These are phyloP conservation scores for Cyprinella venusta DNA, from an alignment of 2,797 vertebrate species.

Conservation along the genomic window DNA sequence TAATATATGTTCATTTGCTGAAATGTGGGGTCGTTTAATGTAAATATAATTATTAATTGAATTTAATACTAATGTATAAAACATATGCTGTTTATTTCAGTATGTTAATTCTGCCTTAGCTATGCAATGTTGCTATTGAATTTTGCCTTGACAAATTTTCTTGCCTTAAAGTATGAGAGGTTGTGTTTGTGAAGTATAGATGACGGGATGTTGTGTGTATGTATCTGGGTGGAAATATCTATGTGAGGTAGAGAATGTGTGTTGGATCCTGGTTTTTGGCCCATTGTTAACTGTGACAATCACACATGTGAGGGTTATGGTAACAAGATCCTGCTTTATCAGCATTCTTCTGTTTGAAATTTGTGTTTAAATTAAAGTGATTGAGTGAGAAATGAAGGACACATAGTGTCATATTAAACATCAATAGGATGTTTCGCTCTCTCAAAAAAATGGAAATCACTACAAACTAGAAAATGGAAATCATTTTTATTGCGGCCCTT, in stretches of 20 bases:
- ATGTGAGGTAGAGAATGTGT: constrained; percentile 18
- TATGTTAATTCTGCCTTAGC: constrained; percentile 76
- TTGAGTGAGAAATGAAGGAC: constrained; percentile 5
- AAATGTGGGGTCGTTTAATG: constrained; percentile 59
- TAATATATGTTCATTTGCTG: constrained; percentile 55
- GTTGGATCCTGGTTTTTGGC: constrained; percentile 54
- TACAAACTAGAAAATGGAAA: background rate
- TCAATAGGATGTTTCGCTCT: background rate
- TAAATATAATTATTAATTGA: constrained; percentile 48
- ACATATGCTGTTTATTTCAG: constrained; percentile 67
- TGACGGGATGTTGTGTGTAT: constrained; percentile 12
- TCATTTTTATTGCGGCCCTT: background rate
- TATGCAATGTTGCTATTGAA: constrained; percentile 81
- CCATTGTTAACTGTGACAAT: constrained; percentile 33
- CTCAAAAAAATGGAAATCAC: constrained; percentile 15
- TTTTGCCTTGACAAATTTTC: constrained; percentile 79
- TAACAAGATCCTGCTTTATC: background rate
- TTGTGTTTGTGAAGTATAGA: constrained; percentile 39
- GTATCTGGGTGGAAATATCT: constrained; percentile 13
- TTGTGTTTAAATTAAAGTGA: background rate
- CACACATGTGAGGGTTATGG: background rate
- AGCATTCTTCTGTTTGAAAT: background rate
- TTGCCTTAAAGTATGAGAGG: constrained; percentile 78
- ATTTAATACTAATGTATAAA: constrained; percentile 56
- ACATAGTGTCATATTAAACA: background rate